These are phyloP conservation scores for Autographa pulchrina DNA, from an alignment of 2,888 invertebrate species.

Conservation along the genomic window DNA sequence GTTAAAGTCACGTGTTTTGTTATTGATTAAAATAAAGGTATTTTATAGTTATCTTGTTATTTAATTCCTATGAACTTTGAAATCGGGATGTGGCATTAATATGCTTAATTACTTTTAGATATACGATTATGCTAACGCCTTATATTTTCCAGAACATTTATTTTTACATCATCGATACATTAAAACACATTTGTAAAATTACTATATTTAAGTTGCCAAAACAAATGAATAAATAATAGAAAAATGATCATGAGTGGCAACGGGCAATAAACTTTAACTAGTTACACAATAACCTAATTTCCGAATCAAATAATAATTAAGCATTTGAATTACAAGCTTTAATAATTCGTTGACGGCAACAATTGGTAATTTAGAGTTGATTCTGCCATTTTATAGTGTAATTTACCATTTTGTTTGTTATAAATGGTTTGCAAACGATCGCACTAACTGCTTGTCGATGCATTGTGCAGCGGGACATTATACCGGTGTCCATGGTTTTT, in stretches of 20 bases:
- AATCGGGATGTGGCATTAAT: no score
- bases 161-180: no score
- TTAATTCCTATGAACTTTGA: not conserved
- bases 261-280: constrained; percentile 25
- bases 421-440: constrained; percentile 73
- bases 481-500: constrained; percentile 50
- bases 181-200: no score
- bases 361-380: constrained; percentile 60
- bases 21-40: constrained; percentile 27
- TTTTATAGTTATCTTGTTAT: not conserved
- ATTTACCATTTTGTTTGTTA: constrained; percentile 64
- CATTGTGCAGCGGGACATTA: constrained; percentile 62
- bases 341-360: constrained; percentile 37
- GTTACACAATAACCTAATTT: constrained; percentile 31
- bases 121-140: no score
- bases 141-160: no score
- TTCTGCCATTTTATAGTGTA: constrained; percentile 49
- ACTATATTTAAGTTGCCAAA: no score
- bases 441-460: constrained; percentile 66
- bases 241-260: constrained; percentile 24
- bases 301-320: constrained; percentile 31
- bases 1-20: constrained; percentile 23
- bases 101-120: no score
- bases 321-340: constrained; percentile 44
- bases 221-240: constrained; percentile 5